Base-by-base conservation (phyloP, 2,888 invertebrate species). In the Deroplatys truncata region DNA sequence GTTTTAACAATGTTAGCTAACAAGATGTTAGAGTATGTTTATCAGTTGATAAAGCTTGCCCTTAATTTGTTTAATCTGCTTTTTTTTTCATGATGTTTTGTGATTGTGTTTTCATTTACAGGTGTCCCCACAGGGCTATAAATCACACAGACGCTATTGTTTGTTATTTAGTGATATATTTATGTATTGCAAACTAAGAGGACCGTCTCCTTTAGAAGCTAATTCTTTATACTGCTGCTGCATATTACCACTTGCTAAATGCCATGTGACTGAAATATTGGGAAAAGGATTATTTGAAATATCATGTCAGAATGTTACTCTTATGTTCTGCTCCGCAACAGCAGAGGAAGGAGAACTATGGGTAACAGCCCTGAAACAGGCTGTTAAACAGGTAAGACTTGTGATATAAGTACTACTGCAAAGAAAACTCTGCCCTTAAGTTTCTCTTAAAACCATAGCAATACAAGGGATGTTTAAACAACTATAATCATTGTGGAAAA, bases 151-250 rank as follows among this genome's bases (percentile, higher is more conserved):
- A 91, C 93, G 96, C 13, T 96, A 96, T 92, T 96, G 97, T 91
- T 95, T 97, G 91, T 94, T 97, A 28, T 95, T 97, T 93, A 96
- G 95, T 28, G 97, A 97, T 92, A 96, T 96, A 91, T 94, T 97
- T 85, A 94, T 97, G 92, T 97, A 96, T 92, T 97, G 96, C 92
- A 97, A 97, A 93, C 94, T 95, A 88, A 93, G 94, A 89, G 95
- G 95, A 28, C 93, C 94, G 7, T 94, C 95, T 88, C 94, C 95
- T 0, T 93, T 94, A 4, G 94, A 95, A 56, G 94, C 95, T 20
- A 95, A 95, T 92, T 95, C 95, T 0, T 92, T 96, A 10, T 95
- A 95, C 91, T 96, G 96, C 91, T 95, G 95, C 90, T 95, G 96
- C 92, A 95, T 96, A 84, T 94, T 97, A 89, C 97, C 97, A 0